phyloP scores from a whole-genome alignment of 2,113 vertebrate species.

The Raja brachyura region DNA sequence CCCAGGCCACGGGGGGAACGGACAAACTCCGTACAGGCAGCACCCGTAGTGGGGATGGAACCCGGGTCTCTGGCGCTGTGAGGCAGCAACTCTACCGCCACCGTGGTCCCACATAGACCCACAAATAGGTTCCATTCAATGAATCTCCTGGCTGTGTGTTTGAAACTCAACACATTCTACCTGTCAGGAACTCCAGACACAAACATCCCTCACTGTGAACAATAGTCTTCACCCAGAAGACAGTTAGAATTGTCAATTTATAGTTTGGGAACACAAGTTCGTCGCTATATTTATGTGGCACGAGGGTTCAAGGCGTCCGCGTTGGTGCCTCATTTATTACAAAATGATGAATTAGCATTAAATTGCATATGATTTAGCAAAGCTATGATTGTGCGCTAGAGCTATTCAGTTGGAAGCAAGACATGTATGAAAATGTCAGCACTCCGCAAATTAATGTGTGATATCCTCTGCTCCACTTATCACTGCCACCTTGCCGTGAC shows the following conservation, averaged over 20 bases:
- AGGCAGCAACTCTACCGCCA: no score
- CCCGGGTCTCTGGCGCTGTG: no score
- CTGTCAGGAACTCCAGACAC: not conserved
- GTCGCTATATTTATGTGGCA: not conserved
- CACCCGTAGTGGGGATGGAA: no score
- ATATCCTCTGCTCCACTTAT: not conserved
- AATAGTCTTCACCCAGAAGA: not conserved
- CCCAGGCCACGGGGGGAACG: no score
- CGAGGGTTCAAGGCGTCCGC: not conserved
- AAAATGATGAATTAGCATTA: conserved; percentile 9
- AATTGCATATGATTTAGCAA: conserved; percentile 27
- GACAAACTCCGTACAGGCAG: no score
- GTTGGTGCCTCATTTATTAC: not conserved
- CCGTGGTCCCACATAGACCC: no score
- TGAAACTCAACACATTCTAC: not conserved
- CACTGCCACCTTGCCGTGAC: not conserved
- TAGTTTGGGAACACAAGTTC: not conserved
- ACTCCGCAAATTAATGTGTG: not conserved
- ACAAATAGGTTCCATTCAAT: not conserved
- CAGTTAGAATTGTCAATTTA: not conserved
- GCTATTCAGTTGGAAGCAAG: not conserved
- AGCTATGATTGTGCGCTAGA: not conserved
- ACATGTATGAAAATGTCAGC: not conserved
- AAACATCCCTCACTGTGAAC: not conserved
- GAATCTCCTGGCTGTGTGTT: not conserved